Conservation (phyloP, 2,797 vertebrate genomes). For the Ptychadena robeensis region DNA sequence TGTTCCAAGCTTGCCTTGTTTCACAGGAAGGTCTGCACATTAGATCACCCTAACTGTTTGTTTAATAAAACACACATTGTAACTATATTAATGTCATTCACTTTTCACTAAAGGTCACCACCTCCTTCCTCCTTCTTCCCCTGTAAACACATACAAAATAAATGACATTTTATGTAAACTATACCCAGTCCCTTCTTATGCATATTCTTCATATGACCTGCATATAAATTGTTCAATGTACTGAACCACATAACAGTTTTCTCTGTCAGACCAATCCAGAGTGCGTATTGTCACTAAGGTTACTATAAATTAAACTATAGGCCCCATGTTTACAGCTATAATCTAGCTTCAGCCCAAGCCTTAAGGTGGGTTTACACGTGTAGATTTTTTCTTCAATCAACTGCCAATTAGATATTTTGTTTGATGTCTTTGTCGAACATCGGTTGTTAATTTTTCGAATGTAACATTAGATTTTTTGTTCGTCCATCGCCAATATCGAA, state of each 20-base stretch:
- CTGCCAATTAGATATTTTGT: no score
- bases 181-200: conserved; percentile 21
- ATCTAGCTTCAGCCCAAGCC: no score
- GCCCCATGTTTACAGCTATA: no score
- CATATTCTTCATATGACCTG: conserved; percentile 21
- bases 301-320: not conserved
- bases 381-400: no score
- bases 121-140: conserved; percentile 2
- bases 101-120: conserved; percentile 43
- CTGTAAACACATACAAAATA: conserved; percentile 11
- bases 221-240: conserved; percentile 11
- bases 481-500: no score
- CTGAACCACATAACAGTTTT: not conserved
- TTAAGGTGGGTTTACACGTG: no score
- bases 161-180: conserved; percentile 25
- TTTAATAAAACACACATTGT: conserved; percentile 48
- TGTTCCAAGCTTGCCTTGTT: conserved; percentile 35
- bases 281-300: conserved; percentile 1
- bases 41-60: conserved; percentile 39
- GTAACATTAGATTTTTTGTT: no score
- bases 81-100: conserved; percentile 44
- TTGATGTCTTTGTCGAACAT: no score
- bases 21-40: conserved; percentile 45
- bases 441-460: no score
- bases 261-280: not conserved